Evolutionary conservation across 2,113 vertebrate species (phyloP).

Genomic region (Nothoprocta pentlandii): DNA sequence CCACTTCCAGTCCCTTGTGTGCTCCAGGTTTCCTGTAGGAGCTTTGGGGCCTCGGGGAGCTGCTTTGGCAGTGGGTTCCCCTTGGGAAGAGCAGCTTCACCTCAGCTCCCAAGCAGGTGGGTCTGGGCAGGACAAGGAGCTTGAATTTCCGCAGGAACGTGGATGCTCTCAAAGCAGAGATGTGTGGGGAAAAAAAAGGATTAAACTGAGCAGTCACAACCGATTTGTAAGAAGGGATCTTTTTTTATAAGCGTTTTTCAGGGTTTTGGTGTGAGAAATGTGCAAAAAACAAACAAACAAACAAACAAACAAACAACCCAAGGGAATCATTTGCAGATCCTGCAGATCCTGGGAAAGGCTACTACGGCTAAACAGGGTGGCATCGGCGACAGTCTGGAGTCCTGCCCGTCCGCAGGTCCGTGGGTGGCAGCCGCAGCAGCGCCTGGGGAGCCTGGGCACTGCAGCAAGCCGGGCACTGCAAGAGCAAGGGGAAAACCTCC

Average conservation of each 20-base stretch:
- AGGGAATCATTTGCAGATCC: background rate
- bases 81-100: accelerated
- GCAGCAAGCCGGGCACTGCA: background rate
- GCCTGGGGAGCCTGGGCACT: accelerated
- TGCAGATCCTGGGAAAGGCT: background rate
- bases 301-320: background rate
- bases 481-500: background rate
- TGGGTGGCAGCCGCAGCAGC: background rate
- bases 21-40: background rate
- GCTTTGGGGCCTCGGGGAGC: background rate
- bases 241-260: background rate
- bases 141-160: accelerated
- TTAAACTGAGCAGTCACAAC: background rate
- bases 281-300: background rate
- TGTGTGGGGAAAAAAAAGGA: background rate
- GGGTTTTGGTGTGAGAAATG: background rate
- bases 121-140: background rate
- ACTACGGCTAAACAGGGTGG: background rate
- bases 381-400: background rate
- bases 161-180: background rate
- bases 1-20: background rate
- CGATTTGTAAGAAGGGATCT: background rate
- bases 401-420: accelerated
- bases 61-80: accelerated
- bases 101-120: background rate